Evolutionary conservation across 2,797 vertebrate genomes (phyloP).

Genomic region (Astyanax mexicanus): DNA sequence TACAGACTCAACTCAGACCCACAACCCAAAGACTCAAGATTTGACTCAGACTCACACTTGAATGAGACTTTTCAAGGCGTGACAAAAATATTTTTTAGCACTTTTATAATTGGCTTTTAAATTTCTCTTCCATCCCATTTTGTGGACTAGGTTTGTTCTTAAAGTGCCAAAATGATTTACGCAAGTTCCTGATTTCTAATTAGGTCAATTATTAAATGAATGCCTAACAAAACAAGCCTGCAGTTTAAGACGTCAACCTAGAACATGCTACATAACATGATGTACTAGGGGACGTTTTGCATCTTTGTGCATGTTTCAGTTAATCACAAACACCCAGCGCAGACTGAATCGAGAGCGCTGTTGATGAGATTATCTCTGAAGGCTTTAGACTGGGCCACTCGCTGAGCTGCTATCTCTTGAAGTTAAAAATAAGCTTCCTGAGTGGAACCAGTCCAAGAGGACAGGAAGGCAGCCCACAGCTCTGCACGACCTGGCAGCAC

Average conservation of each 20-base stretch:
- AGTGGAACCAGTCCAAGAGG: constrained; percentile 24
- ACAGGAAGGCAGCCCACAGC: constrained; percentile 37
- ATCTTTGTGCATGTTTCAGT: constrained; percentile 14
- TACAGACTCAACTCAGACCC: too few relatives aligned
- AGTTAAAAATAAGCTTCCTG: constrained; percentile 50
- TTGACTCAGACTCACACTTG: too few relatives aligned
- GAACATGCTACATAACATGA: background rate
- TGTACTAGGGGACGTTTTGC: background rate
- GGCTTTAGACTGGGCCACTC: constrained; percentile 29
- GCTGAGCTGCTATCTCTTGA: constrained; percentile 26
- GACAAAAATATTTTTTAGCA: too few relatives aligned
- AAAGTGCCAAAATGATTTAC: too few relatives aligned
- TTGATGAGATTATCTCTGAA: constrained; percentile 46
- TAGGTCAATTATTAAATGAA: too few relatives aligned
- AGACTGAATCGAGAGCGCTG: constrained; percentile 16
- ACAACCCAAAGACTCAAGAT: too few relatives aligned
- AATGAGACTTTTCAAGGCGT: too few relatives aligned
- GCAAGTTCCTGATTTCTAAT: too few relatives aligned
- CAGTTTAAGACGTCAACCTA: background rate
- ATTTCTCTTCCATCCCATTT: too few relatives aligned
- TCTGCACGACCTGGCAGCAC: constrained; percentile 27
- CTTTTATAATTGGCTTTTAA: too few relatives aligned
- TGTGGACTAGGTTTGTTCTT: too few relatives aligned
- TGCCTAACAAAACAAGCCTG: too few relatives aligned
- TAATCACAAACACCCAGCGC: constrained; percentile 22